phyloP scores from a whole-genome alignment of 2,113 vertebrate genomes.

The Xyrauchen texanus region DNA sequence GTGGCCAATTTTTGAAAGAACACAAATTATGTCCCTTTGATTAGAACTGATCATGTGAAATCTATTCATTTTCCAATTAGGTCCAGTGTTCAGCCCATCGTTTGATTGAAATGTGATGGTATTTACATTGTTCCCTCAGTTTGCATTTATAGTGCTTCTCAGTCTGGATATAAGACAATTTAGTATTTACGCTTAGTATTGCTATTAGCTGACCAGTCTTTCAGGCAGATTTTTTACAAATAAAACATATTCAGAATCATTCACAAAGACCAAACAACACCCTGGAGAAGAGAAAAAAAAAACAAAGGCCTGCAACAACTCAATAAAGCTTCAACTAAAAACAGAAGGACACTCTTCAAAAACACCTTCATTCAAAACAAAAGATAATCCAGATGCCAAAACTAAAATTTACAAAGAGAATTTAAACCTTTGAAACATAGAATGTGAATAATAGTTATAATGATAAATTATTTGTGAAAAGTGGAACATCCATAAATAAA shows the following conservation, averaged over 20 bases:
- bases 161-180: slow-evolving; percentile 61
- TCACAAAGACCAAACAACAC: not conserved
- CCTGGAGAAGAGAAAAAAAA: no score
- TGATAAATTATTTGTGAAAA: no score
- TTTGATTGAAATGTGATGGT: slow-evolving; percentile 57
- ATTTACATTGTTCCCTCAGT: slow-evolving; percentile 58
- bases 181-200: slow-evolving; percentile 45
- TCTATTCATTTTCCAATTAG: slow-evolving; percentile 59
- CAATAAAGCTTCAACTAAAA: no score
- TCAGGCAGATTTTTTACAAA: slow-evolving; percentile 32
- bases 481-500: no score
- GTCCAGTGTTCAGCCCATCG: slow-evolving; percentile 29
- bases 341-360: no score
- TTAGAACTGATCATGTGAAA: slow-evolving; percentile 31
- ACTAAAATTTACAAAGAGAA: no score
- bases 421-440: no score
- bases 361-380: no score
- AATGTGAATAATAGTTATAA: no score
- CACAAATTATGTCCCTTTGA: not conserved
- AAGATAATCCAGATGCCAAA: no score
- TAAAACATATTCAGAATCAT: not conserved
- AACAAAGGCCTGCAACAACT: no score
- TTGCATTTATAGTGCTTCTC: slow-evolving; percentile 74
- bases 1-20: not conserved
- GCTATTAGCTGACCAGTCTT: slow-evolving; percentile 57